Evolutionary conservation across 2,797 vertebrate species (phyloP).

Genomic region (Phoebastria nigripes): DNA sequence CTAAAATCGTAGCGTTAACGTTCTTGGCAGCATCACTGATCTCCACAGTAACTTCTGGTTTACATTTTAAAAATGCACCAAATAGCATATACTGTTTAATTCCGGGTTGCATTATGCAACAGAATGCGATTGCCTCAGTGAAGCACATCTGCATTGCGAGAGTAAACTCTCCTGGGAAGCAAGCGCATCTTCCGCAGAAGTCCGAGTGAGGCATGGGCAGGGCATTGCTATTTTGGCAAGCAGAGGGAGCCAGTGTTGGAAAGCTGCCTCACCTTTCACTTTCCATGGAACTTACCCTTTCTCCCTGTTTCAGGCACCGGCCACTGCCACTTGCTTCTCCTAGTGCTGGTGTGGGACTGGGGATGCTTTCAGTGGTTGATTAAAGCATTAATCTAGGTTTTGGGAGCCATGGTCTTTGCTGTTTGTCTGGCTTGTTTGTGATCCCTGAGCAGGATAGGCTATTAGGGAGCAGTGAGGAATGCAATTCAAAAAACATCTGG

Average conservation of each 20-base stretch:
- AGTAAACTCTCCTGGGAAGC: slow-evolving; percentile 45
- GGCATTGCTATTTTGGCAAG: slow-evolving; percentile 40
- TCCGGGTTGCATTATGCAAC: slow-evolving; percentile 24
- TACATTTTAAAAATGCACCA: slow-evolving; percentile 41
- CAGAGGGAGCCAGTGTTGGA: slow-evolving; percentile 8
- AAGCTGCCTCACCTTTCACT: slow-evolving; percentile 59
- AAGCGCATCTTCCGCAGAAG: slow-evolving; percentile 2
- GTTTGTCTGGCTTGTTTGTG: neutral
- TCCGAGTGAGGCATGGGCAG: neutral
- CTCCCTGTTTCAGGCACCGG: slow-evolving; percentile 13
- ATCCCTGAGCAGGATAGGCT: neutral
- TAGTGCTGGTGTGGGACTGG: neutral
- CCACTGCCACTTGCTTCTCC: neutral
- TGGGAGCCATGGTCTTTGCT: neutral
- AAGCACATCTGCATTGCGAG: slow-evolving; percentile 24
- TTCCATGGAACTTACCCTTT: slow-evolving; percentile 48
- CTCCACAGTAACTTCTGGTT: slow-evolving; percentile 26
- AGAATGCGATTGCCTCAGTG: neutral
- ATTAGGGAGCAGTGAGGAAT: neutral
- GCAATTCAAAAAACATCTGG: neutral
- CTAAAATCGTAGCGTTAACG: slow-evolving; percentile 8
- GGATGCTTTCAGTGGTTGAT: neutral
- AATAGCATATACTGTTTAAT: slow-evolving; percentile 38
- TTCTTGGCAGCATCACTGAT: slow-evolving; percentile 24
- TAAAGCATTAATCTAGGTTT: neutral